Conservation (phyloP, 1,140 invertebrate species). For the Orussus abietinus region DNA sequence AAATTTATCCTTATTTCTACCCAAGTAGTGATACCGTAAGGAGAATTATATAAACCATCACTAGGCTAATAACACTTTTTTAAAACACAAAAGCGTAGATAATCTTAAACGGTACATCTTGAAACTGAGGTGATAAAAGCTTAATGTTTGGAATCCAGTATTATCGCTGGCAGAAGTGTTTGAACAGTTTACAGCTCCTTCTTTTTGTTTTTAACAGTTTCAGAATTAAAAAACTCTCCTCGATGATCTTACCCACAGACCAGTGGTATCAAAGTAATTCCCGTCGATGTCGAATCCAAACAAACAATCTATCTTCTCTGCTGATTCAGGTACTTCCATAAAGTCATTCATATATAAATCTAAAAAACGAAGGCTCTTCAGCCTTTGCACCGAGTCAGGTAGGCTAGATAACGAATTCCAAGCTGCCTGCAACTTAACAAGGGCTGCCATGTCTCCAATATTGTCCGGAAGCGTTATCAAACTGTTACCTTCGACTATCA, state of each 20-base stretch:
- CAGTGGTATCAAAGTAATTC: conserved; percentile 22
- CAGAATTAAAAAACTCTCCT: conserved; percentile 1
- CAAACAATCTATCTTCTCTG: conserved; percentile 17
- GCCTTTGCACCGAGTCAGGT: conserved; percentile 22
- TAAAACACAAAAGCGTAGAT: background rate
- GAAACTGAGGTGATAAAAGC: background rate
- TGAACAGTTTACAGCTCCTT: background rate
- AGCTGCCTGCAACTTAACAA: conserved; percentile 22
- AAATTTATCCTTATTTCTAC: background rate
- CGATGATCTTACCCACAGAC: conserved; percentile 19
- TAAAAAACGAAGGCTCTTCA: conserved; percentile 24
- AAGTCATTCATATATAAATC: conserved; percentile 39
- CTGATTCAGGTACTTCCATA: conserved; percentile 9
- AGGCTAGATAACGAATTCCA: conserved; percentile 26
- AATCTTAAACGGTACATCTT: background rate
- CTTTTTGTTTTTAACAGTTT: too few relatives aligned
- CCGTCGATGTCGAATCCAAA: conserved; percentile 30
- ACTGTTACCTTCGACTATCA: conserved; percentile 21
- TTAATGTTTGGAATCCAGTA: background rate
- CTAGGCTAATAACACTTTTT: conserved; percentile 1
- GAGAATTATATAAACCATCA: too few relatives aligned
- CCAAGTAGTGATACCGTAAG: too few relatives aligned
- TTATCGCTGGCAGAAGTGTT: background rate
- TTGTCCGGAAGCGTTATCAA: conserved; percentile 23
- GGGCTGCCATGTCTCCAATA: conserved; percentile 20